Conservation (phyloP, 2,888 invertebrate species). For the Sthenelais limicola region DNA sequence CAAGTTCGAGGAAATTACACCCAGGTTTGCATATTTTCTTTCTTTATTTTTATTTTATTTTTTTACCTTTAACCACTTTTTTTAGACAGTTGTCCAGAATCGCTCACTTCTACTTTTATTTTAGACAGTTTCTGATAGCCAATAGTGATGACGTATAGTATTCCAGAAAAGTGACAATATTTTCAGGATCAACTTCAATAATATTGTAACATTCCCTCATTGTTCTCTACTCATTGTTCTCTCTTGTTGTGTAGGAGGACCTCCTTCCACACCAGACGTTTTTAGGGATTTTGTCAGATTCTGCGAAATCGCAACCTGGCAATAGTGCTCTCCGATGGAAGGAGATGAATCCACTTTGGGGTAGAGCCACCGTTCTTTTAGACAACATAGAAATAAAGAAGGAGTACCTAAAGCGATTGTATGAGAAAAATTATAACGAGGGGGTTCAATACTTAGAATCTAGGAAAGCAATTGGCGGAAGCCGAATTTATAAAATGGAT, state of each 20-base stretch:
- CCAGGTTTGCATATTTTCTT: too few relatives aligned
- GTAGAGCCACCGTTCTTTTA: slow-evolving; percentile 42
- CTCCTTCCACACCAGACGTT: slow-evolving; percentile 44
- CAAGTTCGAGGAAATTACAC: slow-evolving; percentile 39
- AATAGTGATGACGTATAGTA: too few relatives aligned
- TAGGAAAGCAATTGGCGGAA: slow-evolving; percentile 22
- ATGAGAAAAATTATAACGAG: slow-evolving; percentile 44
- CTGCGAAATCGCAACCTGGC: slow-evolving; percentile 46
- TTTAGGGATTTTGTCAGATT: slow-evolving; percentile 38
- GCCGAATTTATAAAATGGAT: slow-evolving; percentile 26
- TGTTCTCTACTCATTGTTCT: too few relatives aligned
- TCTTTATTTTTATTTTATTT: too few relatives aligned
- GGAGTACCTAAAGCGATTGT: slow-evolving; percentile 46
- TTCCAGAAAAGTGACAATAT: too few relatives aligned
- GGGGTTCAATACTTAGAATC: slow-evolving; percentile 49
- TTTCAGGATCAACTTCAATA: too few relatives aligned
- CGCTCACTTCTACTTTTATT: too few relatives aligned
- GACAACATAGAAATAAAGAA: slow-evolving; percentile 47
- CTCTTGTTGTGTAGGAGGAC: too few relatives aligned
- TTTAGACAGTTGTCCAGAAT: too few relatives aligned
- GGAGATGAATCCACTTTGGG: slow-evolving; percentile 48
- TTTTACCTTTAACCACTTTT: too few relatives aligned
- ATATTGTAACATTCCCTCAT: too few relatives aligned
- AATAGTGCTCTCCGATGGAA: slow-evolving; percentile 47
- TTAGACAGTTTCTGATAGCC: too few relatives aligned